Conservation (phyloP, 2,888 invertebrate genomes). For the Hydriomena furcata region DNA sequence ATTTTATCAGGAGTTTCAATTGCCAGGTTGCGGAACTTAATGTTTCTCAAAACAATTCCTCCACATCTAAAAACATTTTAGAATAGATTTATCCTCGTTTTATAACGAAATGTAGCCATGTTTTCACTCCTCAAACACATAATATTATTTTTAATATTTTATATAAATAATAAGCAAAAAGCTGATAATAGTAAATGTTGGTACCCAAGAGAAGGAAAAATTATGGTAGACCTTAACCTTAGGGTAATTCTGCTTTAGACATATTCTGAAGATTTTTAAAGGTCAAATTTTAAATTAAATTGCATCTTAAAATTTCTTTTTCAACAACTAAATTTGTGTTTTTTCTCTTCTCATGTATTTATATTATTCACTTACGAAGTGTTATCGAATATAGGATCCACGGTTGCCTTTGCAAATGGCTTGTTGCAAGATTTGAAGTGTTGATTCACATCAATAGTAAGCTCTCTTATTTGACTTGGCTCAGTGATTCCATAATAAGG, state of each 20-base stretch:
- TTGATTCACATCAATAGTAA: conserved; percentile 39
- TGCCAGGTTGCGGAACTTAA: conserved; percentile 44
- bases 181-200: no score
- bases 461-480: conserved; percentile 71
- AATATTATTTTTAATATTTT: no score
- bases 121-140: no score
- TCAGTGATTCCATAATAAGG: conserved; percentile 83
- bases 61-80: conserved; percentile 56
- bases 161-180: no score
- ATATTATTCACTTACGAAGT: conserved; percentile 39
- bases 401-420: conserved; percentile 25
- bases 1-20: conserved; percentile 35
- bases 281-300: no score
- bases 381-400: conserved; percentile 37
- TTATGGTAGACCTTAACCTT: no score
- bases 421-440: conserved; percentile 31
- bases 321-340: neutral
- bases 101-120: no score
- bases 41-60: conserved; percentile 47
- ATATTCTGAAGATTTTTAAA: no score
- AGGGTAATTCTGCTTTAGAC: no score
- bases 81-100: no score
- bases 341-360: neutral
- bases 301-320: no score
- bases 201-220: no score